Percentiles rank a stretch among this genome's conserved stretches.
Evolutionary conservation across 2,113 vertebrate species (phyloP).

Genomic region (Labeo rohita): DNA sequence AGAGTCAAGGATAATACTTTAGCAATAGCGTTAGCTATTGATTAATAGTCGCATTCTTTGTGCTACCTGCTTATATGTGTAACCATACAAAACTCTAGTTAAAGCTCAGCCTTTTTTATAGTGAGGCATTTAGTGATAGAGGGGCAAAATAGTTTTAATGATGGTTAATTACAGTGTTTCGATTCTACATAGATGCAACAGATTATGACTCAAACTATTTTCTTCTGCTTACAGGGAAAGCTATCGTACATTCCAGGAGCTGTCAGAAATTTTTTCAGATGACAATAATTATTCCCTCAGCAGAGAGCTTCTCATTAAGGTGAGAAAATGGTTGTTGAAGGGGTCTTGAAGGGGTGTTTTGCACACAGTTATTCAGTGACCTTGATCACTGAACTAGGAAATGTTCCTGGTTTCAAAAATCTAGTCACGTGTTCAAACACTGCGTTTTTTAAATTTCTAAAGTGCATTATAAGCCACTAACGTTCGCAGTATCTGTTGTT

Average conservation of each 20-base stretch:
- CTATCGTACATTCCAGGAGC: slow-evolving; percentile 91
- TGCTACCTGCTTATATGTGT: neutral
- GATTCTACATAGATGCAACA: neutral
- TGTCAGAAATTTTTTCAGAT: slow-evolving; percentile 96
- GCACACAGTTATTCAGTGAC: neutral
- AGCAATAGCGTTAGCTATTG: slow-evolving; percentile 10
- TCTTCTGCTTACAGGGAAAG: slow-evolving; percentile 75
- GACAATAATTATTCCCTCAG: slow-evolving; percentile 98
- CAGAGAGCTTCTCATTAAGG: slow-evolving; percentile 96
- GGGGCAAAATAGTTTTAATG: neutral
- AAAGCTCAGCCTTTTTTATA: neutral
- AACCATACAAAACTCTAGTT: neutral
- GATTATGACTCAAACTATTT: neutral
- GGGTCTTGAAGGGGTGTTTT: neutral
- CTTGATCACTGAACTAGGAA: neutral
- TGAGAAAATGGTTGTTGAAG: slow-evolving; percentile 54
- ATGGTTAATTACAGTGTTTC: neutral
- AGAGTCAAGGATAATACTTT: neutral
- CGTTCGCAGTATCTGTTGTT: slow-evolving; percentile 7
- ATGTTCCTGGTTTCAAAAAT: neutral
- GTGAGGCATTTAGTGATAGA: neutral
- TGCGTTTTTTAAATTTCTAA: slow-evolving; percentile 22
- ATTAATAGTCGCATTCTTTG: neutral
- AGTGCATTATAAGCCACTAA: neutral
- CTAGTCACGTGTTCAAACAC: neutral